These are phyloP conservation scores for Protobothrops mucrosquamatus DNA, from an alignment of 2,113 vertebrate species.

Conservation along the genomic window DNA sequence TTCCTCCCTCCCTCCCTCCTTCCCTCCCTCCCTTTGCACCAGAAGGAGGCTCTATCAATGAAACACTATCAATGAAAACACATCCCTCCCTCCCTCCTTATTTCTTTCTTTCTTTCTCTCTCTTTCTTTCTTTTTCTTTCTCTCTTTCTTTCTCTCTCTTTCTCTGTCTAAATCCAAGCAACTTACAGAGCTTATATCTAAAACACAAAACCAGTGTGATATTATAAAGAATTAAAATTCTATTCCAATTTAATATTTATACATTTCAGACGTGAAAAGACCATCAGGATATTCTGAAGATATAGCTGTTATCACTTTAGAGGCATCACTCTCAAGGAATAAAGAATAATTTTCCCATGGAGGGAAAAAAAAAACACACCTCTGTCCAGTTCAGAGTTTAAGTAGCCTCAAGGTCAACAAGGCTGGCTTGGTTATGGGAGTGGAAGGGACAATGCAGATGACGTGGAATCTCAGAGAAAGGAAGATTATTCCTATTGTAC, in stretches of 20 bases:
- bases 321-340: neutral
- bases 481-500: neutral
- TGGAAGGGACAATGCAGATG: neutral
- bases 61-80: neutral
- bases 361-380: neutral
- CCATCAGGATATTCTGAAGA: neutral
- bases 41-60: too few relatives aligned
- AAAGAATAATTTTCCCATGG: neutral
- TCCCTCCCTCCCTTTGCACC: too few relatives aligned
- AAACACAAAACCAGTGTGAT: neutral
- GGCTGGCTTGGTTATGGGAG: neutral
- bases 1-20: neutral
- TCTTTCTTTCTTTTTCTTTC: too few relatives aligned
- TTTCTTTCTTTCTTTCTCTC: too few relatives aligned
- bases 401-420: neutral
- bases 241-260: neutral
- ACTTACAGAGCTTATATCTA: neutral
- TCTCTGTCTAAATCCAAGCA: neutral
- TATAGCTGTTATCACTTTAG: constrained; percentile 6
- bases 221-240: neutral
- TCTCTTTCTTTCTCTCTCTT: neutral
- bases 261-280: constrained; percentile 34
- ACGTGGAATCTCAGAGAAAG: neutral
- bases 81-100: neutral
- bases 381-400: neutral